Base-by-base conservation (phyloP, 2,113 vertebrate genomes). In the Neotoma lepida region DNA sequence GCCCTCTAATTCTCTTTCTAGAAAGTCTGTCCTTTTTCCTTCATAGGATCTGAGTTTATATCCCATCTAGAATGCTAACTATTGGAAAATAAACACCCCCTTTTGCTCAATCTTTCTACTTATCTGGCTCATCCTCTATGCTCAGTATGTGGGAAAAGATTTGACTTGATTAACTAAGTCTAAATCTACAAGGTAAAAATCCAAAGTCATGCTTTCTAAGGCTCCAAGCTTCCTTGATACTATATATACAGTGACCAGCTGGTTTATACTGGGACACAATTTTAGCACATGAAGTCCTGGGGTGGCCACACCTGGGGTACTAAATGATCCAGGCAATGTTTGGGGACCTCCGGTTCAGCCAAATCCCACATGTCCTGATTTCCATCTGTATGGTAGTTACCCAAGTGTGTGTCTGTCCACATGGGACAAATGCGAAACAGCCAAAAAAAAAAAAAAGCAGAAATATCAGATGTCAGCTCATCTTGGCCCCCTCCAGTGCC, bases 191-290 rank as follows among this genome's bases (percentile, higher is more conserved):
- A 95, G 44, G 84, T 89, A 96, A 97, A 97, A 96, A 90, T 92
- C 44, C 56, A 89, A 96, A 96, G 89, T 89, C 94, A 95, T 95
- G 91, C 39, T 92, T 96, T 95, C 84, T 87, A 70, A 94, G 78
- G 54, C 68, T 94, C 70, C 81, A 91, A 87, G 92, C 74, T 97
- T 92, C 89, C 89, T 85, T 97, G 94, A 95, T 96, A 92, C 95
- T 96, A 97, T 95, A 97, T 97, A 97, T 94, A 97, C 91, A 96
- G 95, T 96, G 95, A 96, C 92, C 97, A 97, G 95, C 96, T 97
- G 97, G 97, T 84, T 92, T 96, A 89, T 88, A 61, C 92, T 95
- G 85, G 92, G 94, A 94, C 95, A 95, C 95, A 97, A 94, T 96
- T 96, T 96, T 95, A 97, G 95, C 91, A 89, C 92, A 96, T 89